Percentiles rank a stretch among this genome's conserved stretches.
Evolutionary conservation across 2,797 vertebrate species (phyloP).

Genomic region (Mallotus villosus): DNA sequence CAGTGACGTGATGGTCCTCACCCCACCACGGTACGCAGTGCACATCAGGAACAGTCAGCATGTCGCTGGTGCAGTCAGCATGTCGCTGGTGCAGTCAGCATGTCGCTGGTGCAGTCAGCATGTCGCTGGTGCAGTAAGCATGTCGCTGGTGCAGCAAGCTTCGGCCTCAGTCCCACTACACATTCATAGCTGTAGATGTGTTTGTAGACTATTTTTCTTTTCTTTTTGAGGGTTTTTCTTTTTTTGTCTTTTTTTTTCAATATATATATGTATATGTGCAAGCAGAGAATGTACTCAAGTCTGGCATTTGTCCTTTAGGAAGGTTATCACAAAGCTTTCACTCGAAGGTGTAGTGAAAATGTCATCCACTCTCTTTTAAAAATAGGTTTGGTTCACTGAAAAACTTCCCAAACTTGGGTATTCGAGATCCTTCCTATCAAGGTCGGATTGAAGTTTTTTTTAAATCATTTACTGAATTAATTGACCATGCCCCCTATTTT

Average conservation of each 20-base stretch:
- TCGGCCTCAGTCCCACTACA: slow-evolving; percentile 65
- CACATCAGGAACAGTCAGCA: slow-evolving; percentile 63
- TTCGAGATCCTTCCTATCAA: not conserved
- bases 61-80: slow-evolving; percentile 65
- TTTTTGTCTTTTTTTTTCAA: slow-evolving; percentile 39
- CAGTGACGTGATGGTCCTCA: slow-evolving; percentile 62
- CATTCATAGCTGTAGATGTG: slow-evolving; percentile 76
- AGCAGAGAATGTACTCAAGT: slow-evolving; percentile 67
- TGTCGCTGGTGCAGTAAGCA: slow-evolving; percentile 65
- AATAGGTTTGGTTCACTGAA: slow-evolving; percentile 23
- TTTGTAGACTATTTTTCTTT: slow-evolving; percentile 35
- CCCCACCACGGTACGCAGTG: slow-evolving; percentile 68
- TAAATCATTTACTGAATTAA: not conserved
- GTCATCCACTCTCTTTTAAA: slow-evolving; percentile 31
- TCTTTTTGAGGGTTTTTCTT: slow-evolving; percentile 23
- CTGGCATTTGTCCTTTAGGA: slow-evolving; percentile 66
- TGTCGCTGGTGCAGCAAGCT: slow-evolving; percentile 52
- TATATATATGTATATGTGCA: slow-evolving; percentile 55
- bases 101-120: slow-evolving; percentile 65
- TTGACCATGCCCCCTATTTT: slow-evolving; percentile 1
- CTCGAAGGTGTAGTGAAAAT: slow-evolving; percentile 43
- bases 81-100: slow-evolving; percentile 65
- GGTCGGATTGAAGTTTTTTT: not conserved
- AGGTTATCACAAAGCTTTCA: slow-evolving; percentile 43
- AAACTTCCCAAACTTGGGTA: slow-evolving; percentile 18